Base-by-base conservation (phyloP, 2,797 vertebrate species). In the Epinephelus coioides region DNA sequence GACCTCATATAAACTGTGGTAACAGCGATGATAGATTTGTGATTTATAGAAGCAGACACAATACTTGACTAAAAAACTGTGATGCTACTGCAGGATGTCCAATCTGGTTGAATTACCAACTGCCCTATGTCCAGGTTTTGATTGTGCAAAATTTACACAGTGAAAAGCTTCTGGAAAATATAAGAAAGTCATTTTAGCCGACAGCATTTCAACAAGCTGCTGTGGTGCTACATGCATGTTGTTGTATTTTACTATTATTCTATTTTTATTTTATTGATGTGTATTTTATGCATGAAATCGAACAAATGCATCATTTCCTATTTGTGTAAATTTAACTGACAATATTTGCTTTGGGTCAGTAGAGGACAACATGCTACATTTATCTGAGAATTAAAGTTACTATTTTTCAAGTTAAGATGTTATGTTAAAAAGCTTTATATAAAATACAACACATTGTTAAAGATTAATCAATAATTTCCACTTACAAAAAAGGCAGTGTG, bases 1-100 rank as follows among this genome's bases (percentile, higher is more conserved):
- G 34, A 25, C 40, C 38, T 61, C 13, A 50, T 8, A 34, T 3
- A 53, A 3, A 25, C 68, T 49, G 54, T 27, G 17, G 59, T 13
- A 57, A 40, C 25, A 53, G 40, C 8, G 30, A 51, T 62, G 47
- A 66, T 19, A 69, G 64, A 44, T 73, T 18, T 69, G 4, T 44
- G 12, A 79, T n/a, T 17, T 56, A 68, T 34, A 21, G 27, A 51
- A 78, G 13, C 51, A 27, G 11, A 47, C 4, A 54, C 17, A 38
- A 21, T 17, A 56, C 27, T 30, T 30, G 27, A 30, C 27, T 30
- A 30, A 30, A 30, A 30, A 30, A 30, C 27, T 30, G 27, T 30
- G 17, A 69, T 68, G 27, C 50, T 11, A 44, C 25, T 47, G 7
- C 12, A 18, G 5, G 17, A 27, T 57, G 19, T 21, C 4, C 51